A percentile compares a stretch with the other conserved stretches of the same genome.
Conservation (phyloP, 2,797 vertebrate species). For the Acanthis flammea region DNA sequence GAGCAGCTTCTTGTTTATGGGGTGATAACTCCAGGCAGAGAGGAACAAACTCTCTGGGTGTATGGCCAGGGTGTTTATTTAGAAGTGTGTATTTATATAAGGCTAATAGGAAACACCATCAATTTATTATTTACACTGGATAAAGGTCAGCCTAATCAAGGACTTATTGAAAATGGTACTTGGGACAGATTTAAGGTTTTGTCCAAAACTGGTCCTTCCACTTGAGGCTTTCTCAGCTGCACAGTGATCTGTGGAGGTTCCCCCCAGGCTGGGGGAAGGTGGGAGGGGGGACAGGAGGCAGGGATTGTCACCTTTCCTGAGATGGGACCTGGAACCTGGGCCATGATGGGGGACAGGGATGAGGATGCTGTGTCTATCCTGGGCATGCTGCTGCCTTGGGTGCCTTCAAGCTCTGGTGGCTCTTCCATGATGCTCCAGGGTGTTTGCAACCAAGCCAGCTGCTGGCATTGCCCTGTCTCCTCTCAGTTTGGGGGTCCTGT, state of each 20-base stretch:
- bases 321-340: neutral
- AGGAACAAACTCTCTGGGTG: neutral
- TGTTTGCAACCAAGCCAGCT: neutral
- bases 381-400: neutral
- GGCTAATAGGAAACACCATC: neutral
- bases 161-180: neutral
- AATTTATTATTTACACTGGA: neutral
- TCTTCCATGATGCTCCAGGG: neutral
- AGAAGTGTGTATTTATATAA: neutral
- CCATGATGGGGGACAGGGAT: neutral
- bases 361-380: neutral
- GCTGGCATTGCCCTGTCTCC: neutral
- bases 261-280: accelerated
- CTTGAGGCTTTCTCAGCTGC: neutral
- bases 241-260: neutral
- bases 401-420: neutral
- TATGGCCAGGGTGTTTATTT: neutral
- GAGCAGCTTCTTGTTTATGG: constrained; percentile 35
- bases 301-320: neutral
- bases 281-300: neutral
- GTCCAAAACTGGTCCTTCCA: neutral
- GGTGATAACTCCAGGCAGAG: constrained; percentile 10
- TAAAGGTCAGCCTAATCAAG: neutral
- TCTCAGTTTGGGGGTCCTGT: neutral
- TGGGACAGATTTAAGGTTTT: neutral